These are phyloP conservation scores for Nannobrachium achirus DNA, from an alignment of 2,113 vertebrate species.

Conservation along the genomic window DNA sequence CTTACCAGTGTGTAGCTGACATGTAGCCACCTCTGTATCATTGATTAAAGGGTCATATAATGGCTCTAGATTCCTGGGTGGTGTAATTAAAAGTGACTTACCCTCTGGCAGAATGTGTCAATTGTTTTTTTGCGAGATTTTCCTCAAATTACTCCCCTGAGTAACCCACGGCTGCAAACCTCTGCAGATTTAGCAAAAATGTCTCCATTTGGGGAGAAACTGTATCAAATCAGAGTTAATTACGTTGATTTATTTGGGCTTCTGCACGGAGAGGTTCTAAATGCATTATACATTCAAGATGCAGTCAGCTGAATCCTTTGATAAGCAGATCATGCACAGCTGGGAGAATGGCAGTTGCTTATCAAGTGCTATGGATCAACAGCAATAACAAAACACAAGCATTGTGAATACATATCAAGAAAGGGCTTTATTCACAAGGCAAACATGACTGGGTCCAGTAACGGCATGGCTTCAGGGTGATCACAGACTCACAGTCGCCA, in stretches of 20 bases:
- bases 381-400: conserved; percentile 38
- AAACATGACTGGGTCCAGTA: neutral
- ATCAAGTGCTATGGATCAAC: conserved; percentile 48
- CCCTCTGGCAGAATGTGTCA: conserved; percentile 33
- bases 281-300: conserved; percentile 46
- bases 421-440: conserved; percentile 3
- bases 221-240: conserved; percentile 74
- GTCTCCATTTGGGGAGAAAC: conserved; percentile 56
- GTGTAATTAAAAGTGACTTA: conserved; percentile 58
- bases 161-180: conserved; percentile 31
- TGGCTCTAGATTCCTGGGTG: conserved; percentile 1
- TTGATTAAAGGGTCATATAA: conserved; percentile 33
- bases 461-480: no score
- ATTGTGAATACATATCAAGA: conserved; percentile 39
- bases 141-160: conserved; percentile 42
- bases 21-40: conserved; percentile 20
- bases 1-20: conserved; percentile 4
- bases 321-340: conserved; percentile 43
- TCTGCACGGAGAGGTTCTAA: conserved; percentile 49
- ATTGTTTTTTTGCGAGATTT: conserved; percentile 60
- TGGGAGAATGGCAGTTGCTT: conserved; percentile 29
- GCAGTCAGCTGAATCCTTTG: conserved; percentile 53
- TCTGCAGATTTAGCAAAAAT: conserved; percentile 64
- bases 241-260: conserved; percentile 70
- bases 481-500: no score